Evolutionary conservation across 92 coral and sea anemone genomes (phyloP).

Genomic region (Anthopleura xanthogrammica): DNA sequence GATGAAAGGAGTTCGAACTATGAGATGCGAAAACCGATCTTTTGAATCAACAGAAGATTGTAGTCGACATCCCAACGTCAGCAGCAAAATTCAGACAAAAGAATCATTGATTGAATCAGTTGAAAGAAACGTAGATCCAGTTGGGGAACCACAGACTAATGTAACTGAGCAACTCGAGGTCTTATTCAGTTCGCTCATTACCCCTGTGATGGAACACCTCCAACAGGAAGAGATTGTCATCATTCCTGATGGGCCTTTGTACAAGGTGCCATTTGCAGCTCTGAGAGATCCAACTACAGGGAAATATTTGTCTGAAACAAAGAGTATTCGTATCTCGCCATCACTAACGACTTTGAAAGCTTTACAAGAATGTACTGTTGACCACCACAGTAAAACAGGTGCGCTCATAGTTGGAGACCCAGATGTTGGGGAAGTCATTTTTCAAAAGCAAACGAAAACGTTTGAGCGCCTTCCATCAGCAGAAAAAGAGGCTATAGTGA

Average conservation of each 20-base stretch:
- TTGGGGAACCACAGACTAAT: neutral
- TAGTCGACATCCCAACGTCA: too few relatives aligned
- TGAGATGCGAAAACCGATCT: neutral
- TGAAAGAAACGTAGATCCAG: neutral
- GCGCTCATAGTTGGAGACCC: constrained; percentile 21
- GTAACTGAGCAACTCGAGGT: neutral
- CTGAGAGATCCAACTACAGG: constrained; percentile 8
- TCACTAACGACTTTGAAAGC: constrained; percentile 17
- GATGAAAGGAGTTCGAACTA: neutral
- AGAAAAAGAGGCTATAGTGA: too few relatives aligned
- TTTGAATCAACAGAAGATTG: neutral
- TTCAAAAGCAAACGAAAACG: neutral
- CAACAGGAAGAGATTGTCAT: constrained; percentile 19
- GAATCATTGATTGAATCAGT: neutral
- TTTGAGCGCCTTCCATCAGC: neutral
- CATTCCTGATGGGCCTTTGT: constrained; percentile 29
- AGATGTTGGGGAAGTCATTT: constrained; percentile 19
- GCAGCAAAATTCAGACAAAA: neutral
- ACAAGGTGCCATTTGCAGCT: constrained; percentile 31
- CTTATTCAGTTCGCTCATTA: neutral
- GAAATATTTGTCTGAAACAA: constrained; percentile 3
- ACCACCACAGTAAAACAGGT: constrained; percentile 11
- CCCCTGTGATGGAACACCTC: constrained; percentile 13
- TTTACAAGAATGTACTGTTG: constrained; percentile 2
- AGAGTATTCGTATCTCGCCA: constrained; percentile 16